phyloP scores from a whole-genome alignment of 2,113 vertebrate genomes.

The Lagenorhynchus albirostris region DNA sequence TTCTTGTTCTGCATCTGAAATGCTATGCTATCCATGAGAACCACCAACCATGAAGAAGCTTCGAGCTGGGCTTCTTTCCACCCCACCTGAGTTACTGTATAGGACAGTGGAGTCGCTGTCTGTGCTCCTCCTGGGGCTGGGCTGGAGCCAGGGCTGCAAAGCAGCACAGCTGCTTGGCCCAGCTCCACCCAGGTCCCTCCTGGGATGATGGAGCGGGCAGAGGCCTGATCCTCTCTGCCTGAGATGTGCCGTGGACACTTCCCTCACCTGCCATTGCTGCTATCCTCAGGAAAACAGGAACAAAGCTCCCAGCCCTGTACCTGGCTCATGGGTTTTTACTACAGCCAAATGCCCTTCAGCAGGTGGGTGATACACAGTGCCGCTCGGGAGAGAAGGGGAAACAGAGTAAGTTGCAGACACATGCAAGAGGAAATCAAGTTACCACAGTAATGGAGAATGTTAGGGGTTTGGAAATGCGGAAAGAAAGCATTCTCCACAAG shows the following conservation, averaged over 20 bases:
- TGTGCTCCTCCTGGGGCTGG: neutral
- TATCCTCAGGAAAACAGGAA: neutral
- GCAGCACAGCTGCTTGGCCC: neutral
- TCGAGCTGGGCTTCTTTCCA: neutral
- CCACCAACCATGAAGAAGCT: neutral
- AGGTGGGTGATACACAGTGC: rapidly evolving
- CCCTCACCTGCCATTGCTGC: neutral
- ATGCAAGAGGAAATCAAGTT: neutral
- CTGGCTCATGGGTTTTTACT: neutral
- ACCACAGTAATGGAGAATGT: neutral
- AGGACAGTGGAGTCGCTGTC: neutral
- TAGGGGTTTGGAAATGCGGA: neutral
- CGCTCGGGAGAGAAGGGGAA: neutral
- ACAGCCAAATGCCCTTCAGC: neutral
- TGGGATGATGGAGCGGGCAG: neutral
- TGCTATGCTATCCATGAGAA: neutral
- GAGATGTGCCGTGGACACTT: neutral
- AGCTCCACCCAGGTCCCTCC: neutral
- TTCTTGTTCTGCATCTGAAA: neutral
- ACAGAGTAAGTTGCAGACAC: neutral
- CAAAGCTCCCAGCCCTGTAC: neutral
- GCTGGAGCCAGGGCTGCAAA: neutral
- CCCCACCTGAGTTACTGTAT: neutral
- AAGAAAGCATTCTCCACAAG: neutral
- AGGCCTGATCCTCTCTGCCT: neutral